Percentiles rank a stretch among this genome's conserved stretches.
phyloP scores from a whole-genome alignment of 2,797 vertebrate genomes.

The Lacerta agilis region DNA sequence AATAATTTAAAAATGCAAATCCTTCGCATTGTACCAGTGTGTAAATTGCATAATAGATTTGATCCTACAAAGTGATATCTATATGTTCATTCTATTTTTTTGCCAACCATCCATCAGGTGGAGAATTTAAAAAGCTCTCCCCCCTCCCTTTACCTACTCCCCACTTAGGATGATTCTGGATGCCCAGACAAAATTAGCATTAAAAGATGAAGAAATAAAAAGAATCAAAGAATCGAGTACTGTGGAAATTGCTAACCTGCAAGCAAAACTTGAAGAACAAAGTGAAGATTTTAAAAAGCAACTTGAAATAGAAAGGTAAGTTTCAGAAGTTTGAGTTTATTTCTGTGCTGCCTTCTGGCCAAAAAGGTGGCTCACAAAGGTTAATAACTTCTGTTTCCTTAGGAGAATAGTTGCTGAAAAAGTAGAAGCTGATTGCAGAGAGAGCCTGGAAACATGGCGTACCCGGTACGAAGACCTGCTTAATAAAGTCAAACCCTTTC shows the following conservation, averaged over 20 bases:
- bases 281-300: constrained; percentile 74
- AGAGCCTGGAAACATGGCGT: constrained; percentile 80
- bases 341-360: no score
- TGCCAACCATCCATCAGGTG: not conserved
- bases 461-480: constrained; percentile 82
- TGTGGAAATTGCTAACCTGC: constrained; percentile 73
- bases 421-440: constrained; percentile 47
- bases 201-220: constrained; percentile 82
- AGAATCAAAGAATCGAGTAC: constrained; percentile 68
- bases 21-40: not conserved
- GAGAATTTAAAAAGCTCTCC: not conserved
- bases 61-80: not conserved
- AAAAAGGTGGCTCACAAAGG: no score
- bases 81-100: not conserved
- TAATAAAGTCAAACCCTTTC: constrained; percentile 87
- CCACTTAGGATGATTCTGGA: constrained; percentile 84
- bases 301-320: constrained; percentile 74
- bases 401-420: constrained; percentile 67
- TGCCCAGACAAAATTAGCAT: constrained; percentile 78
- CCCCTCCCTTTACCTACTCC: not conserved
- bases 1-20: not conserved
- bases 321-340: constrained; percentile 66
- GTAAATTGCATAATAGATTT: not conserved
- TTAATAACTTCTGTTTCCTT: constrained; percentile 17
- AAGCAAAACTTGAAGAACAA: constrained; percentile 75